Conservation (phyloP, 2,888 invertebrate species). For the Harpagoxenus sublaevis region DNA sequence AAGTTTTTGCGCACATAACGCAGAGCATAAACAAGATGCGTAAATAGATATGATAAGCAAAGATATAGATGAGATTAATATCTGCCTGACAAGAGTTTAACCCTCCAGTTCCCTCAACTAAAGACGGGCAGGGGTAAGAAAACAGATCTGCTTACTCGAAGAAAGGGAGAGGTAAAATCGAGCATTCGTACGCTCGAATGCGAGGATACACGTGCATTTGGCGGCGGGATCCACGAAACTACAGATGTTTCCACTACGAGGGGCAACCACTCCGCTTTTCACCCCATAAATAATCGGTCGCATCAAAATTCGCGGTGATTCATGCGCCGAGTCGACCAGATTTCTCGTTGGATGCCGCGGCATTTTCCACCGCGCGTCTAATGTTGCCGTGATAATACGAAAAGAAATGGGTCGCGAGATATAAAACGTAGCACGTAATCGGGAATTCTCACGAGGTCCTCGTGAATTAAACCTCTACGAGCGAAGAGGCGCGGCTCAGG, state of each 20-base stretch:
- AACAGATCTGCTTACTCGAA: slow-evolving; percentile 5
- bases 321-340: slow-evolving; percentile 32
- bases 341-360: slow-evolving; percentile 18
- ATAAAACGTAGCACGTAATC: slow-evolving; percentile 56
- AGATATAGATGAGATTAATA: slow-evolving; percentile 3
- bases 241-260: neutral
- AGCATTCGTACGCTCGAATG: neutral
- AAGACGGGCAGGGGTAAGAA: neutral
- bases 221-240: neutral
- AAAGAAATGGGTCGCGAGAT: slow-evolving; percentile 67
- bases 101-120: neutral
- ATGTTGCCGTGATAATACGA: slow-evolving; percentile 43
- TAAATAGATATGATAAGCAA: neutral
- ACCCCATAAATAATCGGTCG: slow-evolving; percentile 41
- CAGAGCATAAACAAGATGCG: neutral
- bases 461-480: slow-evolving; percentile 62
- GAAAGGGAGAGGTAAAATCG: slow-evolving; percentile 1
- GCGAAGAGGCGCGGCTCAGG: slow-evolving; percentile 8
- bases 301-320: slow-evolving; percentile 48
- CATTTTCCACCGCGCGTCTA: slow-evolving; percentile 36
- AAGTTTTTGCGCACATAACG: neutral
- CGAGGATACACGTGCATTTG: slow-evolving; percentile 21
- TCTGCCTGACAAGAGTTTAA: neutral
- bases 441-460: slow-evolving; percentile 63
- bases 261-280: neutral